Conservation (phyloP, 1,140 invertebrate species). For the Leptopilina clavipes region DNA sequence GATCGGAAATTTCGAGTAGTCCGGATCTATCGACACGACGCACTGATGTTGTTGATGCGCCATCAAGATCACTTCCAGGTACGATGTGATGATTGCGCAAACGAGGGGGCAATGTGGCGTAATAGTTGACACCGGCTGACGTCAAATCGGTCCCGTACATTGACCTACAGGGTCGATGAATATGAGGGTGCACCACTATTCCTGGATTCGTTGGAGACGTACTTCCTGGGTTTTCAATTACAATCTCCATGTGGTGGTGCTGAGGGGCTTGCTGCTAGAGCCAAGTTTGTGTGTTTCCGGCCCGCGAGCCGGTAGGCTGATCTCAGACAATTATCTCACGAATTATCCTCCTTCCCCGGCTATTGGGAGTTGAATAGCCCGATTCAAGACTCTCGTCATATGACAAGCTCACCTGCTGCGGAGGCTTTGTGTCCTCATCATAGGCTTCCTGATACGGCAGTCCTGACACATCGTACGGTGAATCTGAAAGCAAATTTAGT, state of each 20-base stretch:
- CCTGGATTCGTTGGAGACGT: constrained; percentile 40
- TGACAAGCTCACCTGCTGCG: constrained; percentile 88
- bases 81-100: constrained; percentile 46
- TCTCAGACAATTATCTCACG: constrained; percentile 95
- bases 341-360: constrained; percentile 90
- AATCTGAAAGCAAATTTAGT: constrained; percentile 79
- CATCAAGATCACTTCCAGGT: constrained; percentile 52
- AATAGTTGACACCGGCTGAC: constrained; percentile 46
- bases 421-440: constrained; percentile 83
- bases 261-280: constrained; percentile 73
- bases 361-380: constrained; percentile 94
- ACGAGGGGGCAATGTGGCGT: constrained; percentile 49
- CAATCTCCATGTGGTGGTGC: constrained; percentile 71
- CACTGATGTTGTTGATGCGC: constrained; percentile 52
- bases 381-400: constrained; percentile 95
- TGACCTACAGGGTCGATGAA: constrained; percentile 43
- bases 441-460: constrained; percentile 89
- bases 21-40: constrained; percentile 68
- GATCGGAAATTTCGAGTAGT: constrained; percentile 63
- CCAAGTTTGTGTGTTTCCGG: constrained; percentile 72
- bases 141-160: constrained; percentile 42
- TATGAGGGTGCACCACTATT: constrained; percentile 46
- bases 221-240: constrained; percentile 67
- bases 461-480: constrained; percentile 93
- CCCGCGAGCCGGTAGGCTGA: constrained; percentile 71